A percentile compares a stretch with the other conserved stretches of the same genome.
Conservation (phyloP, 2,113 vertebrate genomes). For the Engystomops pustulosus region DNA sequence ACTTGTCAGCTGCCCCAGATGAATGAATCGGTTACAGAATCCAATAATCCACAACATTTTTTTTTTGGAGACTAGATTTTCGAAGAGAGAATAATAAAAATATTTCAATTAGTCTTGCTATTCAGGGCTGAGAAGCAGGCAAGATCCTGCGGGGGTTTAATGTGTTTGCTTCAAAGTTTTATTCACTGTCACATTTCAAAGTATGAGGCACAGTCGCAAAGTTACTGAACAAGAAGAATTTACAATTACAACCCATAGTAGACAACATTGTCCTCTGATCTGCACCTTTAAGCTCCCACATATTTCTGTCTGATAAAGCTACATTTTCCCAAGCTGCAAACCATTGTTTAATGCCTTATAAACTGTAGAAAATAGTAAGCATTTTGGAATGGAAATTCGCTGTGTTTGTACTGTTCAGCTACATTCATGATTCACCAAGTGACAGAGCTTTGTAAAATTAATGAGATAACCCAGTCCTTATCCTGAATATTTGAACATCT, state of each 20-base stretch:
- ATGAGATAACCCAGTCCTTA: conserved; percentile 55
- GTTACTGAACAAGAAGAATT: background rate
- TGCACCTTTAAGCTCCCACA: background rate
- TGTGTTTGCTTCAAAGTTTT: background rate
- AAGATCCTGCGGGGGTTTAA: background rate
- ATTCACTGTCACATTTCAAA: background rate
- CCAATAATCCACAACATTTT: too few species aligned
- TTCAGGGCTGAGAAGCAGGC: background rate
- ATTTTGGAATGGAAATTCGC: conserved; percentile 55
- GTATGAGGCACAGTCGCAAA: background rate
- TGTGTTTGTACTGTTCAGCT: conserved; percentile 56
- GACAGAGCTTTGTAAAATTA: conserved; percentile 58
- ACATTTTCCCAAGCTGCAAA: conserved; percentile 25
- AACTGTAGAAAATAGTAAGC: conserved; percentile 44
- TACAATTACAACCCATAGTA: background rate
- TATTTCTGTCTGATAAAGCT: conserved; percentile 1
- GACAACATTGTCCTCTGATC: background rate
- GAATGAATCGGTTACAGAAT: too few species aligned
- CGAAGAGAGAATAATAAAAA: too few species aligned
- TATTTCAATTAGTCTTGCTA: too few species aligned
- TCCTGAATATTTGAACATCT: conserved; percentile 56
- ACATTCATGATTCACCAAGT: conserved; percentile 55
- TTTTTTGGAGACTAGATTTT: too few species aligned
- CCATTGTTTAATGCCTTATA: conserved; percentile 50
- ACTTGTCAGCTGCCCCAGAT: too few species aligned